Conservation (phyloP, 2,888 invertebrate species). For the Strigamia transsilvanica region DNA sequence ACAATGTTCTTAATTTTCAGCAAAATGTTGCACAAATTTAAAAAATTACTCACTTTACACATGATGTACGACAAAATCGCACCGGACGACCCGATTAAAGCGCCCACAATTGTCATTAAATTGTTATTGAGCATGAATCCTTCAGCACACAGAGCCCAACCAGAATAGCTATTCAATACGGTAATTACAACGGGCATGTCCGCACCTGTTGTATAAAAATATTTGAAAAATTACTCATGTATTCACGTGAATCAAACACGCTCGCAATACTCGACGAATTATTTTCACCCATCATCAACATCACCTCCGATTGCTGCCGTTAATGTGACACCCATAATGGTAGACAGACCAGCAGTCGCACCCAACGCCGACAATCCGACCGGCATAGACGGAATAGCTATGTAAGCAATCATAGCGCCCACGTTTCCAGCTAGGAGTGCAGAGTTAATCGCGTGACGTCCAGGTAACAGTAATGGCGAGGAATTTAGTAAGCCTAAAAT, state of each 20-base stretch:
- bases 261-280: neutral
- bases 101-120: slow-evolving; percentile 89
- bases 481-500: slow-evolving; percentile 75
- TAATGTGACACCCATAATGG: slow-evolving; percentile 84
- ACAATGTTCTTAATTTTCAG: slow-evolving; percentile 54
- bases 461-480: slow-evolving; percentile 82
- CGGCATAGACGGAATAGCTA: slow-evolving; percentile 70
- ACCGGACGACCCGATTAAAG: slow-evolving; percentile 88
- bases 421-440: slow-evolving; percentile 74
- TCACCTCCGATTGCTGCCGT: slow-evolving; percentile 88
- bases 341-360: slow-evolving; percentile 78
- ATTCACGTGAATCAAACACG: neutral
- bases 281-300: neutral
- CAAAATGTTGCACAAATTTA: neutral
- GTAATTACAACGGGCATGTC: slow-evolving; percentile 95
- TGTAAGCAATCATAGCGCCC: slow-evolving; percentile 78
- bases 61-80: slow-evolving; percentile 93
- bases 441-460: slow-evolving; percentile 79
- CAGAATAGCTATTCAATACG: slow-evolving; percentile 89
- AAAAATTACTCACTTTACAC: slow-evolving; percentile 75
- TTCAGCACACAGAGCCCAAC: slow-evolving; percentile 93
- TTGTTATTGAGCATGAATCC: slow-evolving; percentile 94
- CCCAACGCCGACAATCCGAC: slow-evolving; percentile 79
- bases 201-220: slow-evolving; percentile 71
- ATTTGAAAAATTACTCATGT: neutral